Percentiles rank a stretch among this genome's conserved stretches.
Evolutionary conservation across 2,797 vertebrate species (phyloP).

Genomic region (Esox lucius): DNA sequence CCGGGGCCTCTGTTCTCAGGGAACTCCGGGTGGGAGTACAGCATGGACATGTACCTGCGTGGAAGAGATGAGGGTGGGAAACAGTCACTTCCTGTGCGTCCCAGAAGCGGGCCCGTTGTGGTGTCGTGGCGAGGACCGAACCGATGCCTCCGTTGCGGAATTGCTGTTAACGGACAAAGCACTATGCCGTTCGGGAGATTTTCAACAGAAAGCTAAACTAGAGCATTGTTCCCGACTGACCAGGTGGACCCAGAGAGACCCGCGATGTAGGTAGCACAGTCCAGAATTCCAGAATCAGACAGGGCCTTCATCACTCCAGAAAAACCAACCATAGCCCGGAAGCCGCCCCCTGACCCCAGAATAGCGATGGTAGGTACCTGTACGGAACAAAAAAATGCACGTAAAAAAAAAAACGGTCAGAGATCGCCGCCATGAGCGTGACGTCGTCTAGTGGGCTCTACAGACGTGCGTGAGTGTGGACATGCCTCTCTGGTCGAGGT

Average conservation of each 20-base stretch:
- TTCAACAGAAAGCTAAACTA: background rate
- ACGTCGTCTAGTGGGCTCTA: background rate
- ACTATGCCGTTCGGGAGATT: too few species aligned
- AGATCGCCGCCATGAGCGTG: background rate
- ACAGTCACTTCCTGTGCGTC: background rate
- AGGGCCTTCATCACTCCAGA: conserved; percentile 97
- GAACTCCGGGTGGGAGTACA: conserved; percentile 94
- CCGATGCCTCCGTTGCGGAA: too few species aligned
- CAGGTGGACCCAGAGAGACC: conserved; percentile 97
- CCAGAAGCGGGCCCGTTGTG: too few species aligned
- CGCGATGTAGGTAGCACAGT: conserved; percentile 91
- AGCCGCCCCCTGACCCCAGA: conserved; percentile 93
- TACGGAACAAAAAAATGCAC: background rate
- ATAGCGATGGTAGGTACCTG: conserved; percentile 96
- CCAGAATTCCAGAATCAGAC: conserved; percentile 90
- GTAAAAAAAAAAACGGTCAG: background rate
- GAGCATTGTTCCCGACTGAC: conserved; percentile 67
- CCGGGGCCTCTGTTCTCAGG: conserved; percentile 83
- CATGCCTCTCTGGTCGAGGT: conserved; percentile 78
- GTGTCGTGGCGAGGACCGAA: too few species aligned
- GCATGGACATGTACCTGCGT: conserved; percentile 91
- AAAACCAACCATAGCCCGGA: conserved; percentile 95
- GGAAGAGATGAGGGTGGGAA: background rate
- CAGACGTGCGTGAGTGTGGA: background rate
- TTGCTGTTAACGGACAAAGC: background rate